These are phyloP conservation scores for Deilephila porcellus DNA, from an alignment of 2,888 invertebrate genomes.

Conservation along the genomic window DNA sequence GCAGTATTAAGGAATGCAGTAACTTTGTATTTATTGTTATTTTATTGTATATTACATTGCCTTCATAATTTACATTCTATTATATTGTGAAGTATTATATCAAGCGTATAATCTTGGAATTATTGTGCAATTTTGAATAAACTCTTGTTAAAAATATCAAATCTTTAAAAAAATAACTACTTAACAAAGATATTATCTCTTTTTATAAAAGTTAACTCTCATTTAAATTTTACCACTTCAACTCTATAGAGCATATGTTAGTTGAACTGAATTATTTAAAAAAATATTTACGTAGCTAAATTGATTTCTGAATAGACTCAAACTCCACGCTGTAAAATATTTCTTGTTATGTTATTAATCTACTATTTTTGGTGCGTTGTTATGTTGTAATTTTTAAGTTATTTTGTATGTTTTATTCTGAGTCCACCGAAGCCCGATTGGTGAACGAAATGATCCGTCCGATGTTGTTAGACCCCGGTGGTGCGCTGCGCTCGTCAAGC, in stretches of 20 bases:
- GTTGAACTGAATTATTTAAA: conserved; percentile 7
- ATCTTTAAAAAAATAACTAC: conserved; percentile 21
- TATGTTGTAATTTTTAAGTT: conserved; percentile 11
- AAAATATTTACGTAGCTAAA: conserved; percentile 18
- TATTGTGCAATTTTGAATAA: conserved; percentile 25
- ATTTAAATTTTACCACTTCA: conserved; percentile 22
- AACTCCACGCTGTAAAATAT: neutral
- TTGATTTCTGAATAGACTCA: conserved; percentile 11
- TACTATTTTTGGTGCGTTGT: conserved; percentile 19
- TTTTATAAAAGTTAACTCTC: conserved; percentile 23
- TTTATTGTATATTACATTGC: conserved; percentile 4
- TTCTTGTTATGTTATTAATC: neutral
- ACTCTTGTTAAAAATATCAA: conserved; percentile 25
- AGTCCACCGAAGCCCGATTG: conserved; percentile 45
- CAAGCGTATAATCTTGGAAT: conserved; percentile 19
- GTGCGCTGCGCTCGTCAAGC: conserved; percentile 41
- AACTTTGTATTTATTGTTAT: conserved; percentile 19
- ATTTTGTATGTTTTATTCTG: conserved; percentile 18
- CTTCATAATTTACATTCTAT: conserved; percentile 18
- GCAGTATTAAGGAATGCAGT: conserved; percentile 21
- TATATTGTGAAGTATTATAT: conserved; percentile 9
- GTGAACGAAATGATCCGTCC: conserved; percentile 81
- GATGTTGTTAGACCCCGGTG: conserved; percentile 70
- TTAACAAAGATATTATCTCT: conserved; percentile 23
- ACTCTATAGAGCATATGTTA: conserved; percentile 19